A percentile compares a stretch with the other conserved stretches of the same genome.
Evolutionary conservation across 1,140 invertebrate genomes (phyloP).

Genomic region (Ctenoplectra terminalis): DNA sequence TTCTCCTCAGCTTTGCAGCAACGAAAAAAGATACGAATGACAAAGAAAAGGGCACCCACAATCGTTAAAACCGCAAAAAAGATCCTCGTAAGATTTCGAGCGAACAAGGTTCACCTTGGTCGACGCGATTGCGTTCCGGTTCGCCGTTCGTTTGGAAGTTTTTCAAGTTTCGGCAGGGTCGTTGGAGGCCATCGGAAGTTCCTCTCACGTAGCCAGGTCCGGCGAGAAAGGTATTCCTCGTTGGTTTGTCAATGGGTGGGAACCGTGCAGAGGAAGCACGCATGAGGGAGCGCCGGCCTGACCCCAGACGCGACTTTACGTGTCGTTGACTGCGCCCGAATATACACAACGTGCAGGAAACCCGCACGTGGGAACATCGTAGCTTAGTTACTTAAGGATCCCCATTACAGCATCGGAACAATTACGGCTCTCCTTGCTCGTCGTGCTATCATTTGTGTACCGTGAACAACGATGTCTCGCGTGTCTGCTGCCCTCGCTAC

Average conservation of each 20-base stretch:
- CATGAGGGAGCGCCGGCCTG: constrained; percentile 61
- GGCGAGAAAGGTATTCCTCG: constrained; percentile 31
- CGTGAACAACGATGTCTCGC: not conserved
- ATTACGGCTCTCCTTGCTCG: constrained; percentile 52
- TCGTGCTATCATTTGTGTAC: constrained; percentile 14
- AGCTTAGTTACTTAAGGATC: constrained; percentile 54
- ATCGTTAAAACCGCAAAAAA: not conserved
- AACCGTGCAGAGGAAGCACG: constrained; percentile 62
- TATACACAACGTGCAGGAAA: constrained; percentile 60
- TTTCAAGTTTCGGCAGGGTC: constrained; percentile 58
- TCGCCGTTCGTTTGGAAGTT: constrained; percentile 4
- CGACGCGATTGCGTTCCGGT: not conserved
- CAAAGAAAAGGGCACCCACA: not conserved
- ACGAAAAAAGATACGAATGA: not conserved
- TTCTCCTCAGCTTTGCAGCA: no score
- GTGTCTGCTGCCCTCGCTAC: not conserved
- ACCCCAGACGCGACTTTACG: constrained; percentile 69
- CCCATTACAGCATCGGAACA: constrained; percentile 55
- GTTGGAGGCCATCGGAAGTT: constrained; percentile 53
- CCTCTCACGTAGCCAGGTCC: constrained; percentile 30
- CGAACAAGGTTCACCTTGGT: not conserved
- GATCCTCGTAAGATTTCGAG: not conserved
- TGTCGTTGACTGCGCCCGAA: constrained; percentile 68
- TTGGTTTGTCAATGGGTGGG: constrained; percentile 58
- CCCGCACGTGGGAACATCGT: constrained; percentile 62